A percentile compares a stretch with the other conserved stretches of the same genome.
These are phyloP conservation scores for Sycophila texana DNA, from an alignment of 2,888 invertebrate genomes.

Conservation along the genomic window DNA sequence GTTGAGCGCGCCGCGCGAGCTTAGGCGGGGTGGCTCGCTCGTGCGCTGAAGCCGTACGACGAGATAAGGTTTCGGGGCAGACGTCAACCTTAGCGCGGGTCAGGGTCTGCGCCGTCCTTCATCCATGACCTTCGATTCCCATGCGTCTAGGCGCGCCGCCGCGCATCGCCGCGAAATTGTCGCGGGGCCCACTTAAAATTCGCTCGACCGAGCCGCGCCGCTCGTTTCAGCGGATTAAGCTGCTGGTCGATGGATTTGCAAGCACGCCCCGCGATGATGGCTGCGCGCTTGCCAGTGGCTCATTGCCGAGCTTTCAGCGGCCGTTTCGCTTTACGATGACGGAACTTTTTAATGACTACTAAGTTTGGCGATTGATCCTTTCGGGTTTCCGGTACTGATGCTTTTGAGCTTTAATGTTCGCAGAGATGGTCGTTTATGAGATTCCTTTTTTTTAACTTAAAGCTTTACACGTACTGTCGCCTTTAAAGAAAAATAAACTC, in stretches of 20 bases:
- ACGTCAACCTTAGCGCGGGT: slow-evolving; percentile 66
- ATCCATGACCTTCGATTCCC: slow-evolving; percentile 46
- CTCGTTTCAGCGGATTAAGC: neutral
- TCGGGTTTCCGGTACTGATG: too few relatives aligned
- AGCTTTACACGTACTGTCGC: too few relatives aligned
- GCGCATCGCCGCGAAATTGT: neutral
- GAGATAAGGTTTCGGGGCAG: slow-evolving; percentile 70
- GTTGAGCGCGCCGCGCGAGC: neutral
- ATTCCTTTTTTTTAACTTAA: too few relatives aligned
- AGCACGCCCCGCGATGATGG: too few relatives aligned
- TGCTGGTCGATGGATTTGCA: neutral
- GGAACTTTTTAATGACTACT: too few relatives aligned
- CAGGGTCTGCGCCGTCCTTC: slow-evolving; percentile 60
- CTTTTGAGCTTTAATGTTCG: too few relatives aligned
- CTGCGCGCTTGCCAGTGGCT: neutral
- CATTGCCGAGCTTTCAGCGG: neutral
- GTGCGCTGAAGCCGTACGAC: slow-evolving; percentile 66
- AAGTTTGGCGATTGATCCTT: too few relatives aligned
- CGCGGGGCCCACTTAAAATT: neutral
- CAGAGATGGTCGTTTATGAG: too few relatives aligned
- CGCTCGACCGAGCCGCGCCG: neutral
- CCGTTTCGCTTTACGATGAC: too few relatives aligned
- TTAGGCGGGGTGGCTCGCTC: slow-evolving; percentile 4
- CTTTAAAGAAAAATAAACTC: too few relatives aligned
- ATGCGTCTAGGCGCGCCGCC: neutral